phyloP scores from a whole-genome alignment of 2,797 vertebrate species.

The Molossus alvarezi region DNA sequence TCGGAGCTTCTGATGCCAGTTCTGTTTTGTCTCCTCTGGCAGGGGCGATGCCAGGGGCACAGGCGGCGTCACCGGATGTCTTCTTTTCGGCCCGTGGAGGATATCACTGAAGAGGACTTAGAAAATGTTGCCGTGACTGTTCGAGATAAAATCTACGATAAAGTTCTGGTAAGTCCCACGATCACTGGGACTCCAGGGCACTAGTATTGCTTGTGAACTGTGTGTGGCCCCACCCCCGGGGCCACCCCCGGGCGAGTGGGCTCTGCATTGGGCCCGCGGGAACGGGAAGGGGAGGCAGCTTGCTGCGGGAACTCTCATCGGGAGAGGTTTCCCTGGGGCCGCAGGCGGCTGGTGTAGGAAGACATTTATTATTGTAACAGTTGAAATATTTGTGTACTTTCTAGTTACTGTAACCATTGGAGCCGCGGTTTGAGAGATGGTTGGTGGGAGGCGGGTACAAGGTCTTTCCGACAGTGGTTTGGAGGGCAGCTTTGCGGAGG shows the following conservation, averaged over 20 bases:
- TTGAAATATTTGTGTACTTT: not conserved
- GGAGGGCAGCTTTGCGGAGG: not conserved
- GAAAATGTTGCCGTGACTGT: slow-evolving; percentile 95
- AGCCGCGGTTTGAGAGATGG: not conserved
- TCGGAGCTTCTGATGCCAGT: not conserved
- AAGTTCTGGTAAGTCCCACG: slow-evolving; percentile 92
- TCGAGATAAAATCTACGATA: slow-evolving; percentile 98
- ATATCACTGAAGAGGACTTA: slow-evolving; percentile 96
- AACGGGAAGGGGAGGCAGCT: not conserved
- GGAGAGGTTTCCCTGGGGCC: accelerated
- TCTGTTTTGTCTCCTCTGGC: slow-evolving; percentile 74
- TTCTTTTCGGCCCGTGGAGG: slow-evolving; percentile 92
- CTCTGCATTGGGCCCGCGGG: not conserved
- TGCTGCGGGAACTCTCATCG: not conserved
- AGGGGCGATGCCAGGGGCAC: slow-evolving; percentile 87
- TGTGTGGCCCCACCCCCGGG: not conserved
- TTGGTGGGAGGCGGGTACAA: not conserved
- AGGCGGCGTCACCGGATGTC: slow-evolving; percentile 88
- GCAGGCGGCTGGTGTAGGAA: not conserved
- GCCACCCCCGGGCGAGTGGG: not conserved
- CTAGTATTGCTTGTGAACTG: too few species aligned
- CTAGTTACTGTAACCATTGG: not conserved
- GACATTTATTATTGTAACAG: not conserved
- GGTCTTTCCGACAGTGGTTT: not conserved
- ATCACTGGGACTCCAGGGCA: accelerated